A percentile compares a stretch with the other conserved stretches of the same genome.
Conservation (phyloP, 2,113 vertebrate species). For the Candoia aspera region DNA sequence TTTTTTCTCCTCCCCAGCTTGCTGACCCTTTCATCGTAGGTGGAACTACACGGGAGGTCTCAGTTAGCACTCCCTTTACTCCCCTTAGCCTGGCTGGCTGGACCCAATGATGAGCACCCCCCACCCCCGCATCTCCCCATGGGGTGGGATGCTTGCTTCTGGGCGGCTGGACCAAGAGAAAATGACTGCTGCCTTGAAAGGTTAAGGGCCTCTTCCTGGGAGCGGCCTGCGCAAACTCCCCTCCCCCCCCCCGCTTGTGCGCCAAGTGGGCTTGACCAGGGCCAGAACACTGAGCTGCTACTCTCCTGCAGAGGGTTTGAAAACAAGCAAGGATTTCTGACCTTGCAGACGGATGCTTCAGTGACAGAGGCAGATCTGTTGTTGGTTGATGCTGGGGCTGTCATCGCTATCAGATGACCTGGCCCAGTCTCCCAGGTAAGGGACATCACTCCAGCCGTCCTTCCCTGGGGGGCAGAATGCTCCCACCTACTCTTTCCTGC, state of each 20-base stretch:
- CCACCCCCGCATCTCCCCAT: not conserved
- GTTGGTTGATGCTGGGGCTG: accelerated
- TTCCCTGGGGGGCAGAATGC: accelerated
- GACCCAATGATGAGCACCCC: not conserved
- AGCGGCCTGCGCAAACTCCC: accelerated
- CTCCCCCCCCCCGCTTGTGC: accelerated
- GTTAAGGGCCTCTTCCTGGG: not conserved
- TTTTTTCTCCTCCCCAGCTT: not conserved
- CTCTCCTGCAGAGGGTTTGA: not conserved
- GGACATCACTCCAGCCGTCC: accelerated
- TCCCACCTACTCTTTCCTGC: accelerated
- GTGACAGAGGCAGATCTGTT: not conserved
- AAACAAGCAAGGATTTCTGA: not conserved
- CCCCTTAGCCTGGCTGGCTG: too few relatives aligned
- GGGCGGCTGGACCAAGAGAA: not conserved
- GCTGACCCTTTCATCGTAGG: not conserved
- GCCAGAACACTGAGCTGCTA: not conserved
- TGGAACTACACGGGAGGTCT: not conserved
- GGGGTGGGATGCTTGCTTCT: not conserved
- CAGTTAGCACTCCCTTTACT: not conserved
- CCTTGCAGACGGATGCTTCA: not conserved
- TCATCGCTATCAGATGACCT: not conserved
- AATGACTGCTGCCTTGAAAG: not conserved
- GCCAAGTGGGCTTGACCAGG: too few relatives aligned
- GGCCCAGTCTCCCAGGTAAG: not conserved